phyloP scores from a whole-genome alignment of 2,797 vertebrate species.

The Pseudochromis fuscus region DNA sequence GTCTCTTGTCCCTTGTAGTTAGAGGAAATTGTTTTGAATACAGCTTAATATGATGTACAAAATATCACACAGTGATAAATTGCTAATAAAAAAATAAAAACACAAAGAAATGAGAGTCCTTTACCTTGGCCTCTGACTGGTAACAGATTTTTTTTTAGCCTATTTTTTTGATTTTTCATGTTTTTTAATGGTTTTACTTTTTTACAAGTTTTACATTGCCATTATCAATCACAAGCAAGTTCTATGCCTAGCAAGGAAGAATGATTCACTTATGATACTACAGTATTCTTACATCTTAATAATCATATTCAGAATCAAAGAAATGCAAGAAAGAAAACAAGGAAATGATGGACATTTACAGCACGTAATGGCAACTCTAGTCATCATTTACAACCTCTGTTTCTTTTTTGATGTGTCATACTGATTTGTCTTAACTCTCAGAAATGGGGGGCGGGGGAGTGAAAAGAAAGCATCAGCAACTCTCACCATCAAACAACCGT shows the following conservation, averaged over 20 bases:
- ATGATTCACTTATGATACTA: slow-evolving; percentile 83
- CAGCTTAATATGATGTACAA: slow-evolving; percentile 89
- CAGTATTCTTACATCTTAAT: slow-evolving; percentile 84
- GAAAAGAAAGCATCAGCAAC: slow-evolving; percentile 24
- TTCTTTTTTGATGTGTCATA: slow-evolving; percentile 61
- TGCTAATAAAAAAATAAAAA: slow-evolving; percentile 87
- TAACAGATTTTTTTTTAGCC: slow-evolving; percentile 60
- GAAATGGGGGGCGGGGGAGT: slow-evolving; percentile 16
- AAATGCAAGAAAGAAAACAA: slow-evolving; percentile 77
- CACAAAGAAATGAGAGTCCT: slow-evolving; percentile 82
- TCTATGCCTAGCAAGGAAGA: slow-evolving; percentile 85
- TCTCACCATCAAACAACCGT: slow-evolving; percentile 28
- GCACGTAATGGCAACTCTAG: slow-evolving; percentile 75
- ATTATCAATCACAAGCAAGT: slow-evolving; percentile 87
- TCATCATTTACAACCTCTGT: slow-evolving; percentile 74
- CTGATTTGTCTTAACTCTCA: slow-evolving; percentile 71
- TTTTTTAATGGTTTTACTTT: slow-evolving; percentile 69
- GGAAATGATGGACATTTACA: slow-evolving; percentile 81
- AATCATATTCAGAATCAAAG: slow-evolving; percentile 76
- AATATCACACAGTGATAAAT: slow-evolving; percentile 96
- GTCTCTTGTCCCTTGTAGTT: slow-evolving; percentile 86
- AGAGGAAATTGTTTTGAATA: slow-evolving; percentile 86
- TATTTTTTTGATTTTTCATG: slow-evolving; percentile 60
- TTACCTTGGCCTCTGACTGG: slow-evolving; percentile 86
- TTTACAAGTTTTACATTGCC: slow-evolving; percentile 80